These are phyloP conservation scores for Apoda limacodes DNA, from an alignment of 2,888 invertebrate genomes.

Conservation along the genomic window DNA sequence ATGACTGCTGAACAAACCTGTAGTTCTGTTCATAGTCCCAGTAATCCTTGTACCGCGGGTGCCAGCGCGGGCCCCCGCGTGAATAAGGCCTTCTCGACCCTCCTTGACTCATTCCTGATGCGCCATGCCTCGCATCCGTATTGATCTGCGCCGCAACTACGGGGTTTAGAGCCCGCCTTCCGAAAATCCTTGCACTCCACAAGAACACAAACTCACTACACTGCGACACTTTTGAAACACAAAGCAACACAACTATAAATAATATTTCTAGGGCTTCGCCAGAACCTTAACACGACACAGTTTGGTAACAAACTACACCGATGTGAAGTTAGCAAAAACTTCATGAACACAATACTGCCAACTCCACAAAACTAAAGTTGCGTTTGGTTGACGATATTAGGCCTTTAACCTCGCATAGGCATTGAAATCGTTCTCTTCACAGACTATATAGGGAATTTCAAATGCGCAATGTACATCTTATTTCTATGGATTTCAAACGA, in stretches of 20 bases:
- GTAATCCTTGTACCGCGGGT: conserved; percentile 64
- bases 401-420: too few relatives aligned
- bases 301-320: conserved; percentile 41
- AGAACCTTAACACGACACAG: conserved; percentile 36
- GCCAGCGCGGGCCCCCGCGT: conserved; percentile 62
- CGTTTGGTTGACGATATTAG: too few relatives aligned
- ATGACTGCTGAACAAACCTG: conserved; percentile 35
- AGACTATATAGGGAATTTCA: too few relatives aligned
- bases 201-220: conserved; percentile 29
- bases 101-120: conserved; percentile 57
- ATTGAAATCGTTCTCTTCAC: too few relatives aligned
- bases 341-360: conserved; percentile 38
- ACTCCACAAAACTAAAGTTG: conserved; percentile 34
- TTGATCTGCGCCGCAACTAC: conserved; percentile 44
- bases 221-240: conserved; percentile 34
- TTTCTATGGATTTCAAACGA: too few relatives aligned
- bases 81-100: conserved; percentile 59
- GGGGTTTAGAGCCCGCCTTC: conserved; percentile 25
- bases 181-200: conserved; percentile 23
- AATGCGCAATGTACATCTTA: too few relatives aligned
- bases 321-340: conserved; percentile 48
- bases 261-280: conserved; percentile 26
- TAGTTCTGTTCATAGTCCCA: conserved; percentile 66
- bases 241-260: too few relatives aligned
- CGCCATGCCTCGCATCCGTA: conserved; percentile 43